Percentiles rank a stretch among this genome's conserved stretches.
phyloP scores from a whole-genome alignment of 2,113 vertebrate genomes.

The Candoia aspera region DNA sequence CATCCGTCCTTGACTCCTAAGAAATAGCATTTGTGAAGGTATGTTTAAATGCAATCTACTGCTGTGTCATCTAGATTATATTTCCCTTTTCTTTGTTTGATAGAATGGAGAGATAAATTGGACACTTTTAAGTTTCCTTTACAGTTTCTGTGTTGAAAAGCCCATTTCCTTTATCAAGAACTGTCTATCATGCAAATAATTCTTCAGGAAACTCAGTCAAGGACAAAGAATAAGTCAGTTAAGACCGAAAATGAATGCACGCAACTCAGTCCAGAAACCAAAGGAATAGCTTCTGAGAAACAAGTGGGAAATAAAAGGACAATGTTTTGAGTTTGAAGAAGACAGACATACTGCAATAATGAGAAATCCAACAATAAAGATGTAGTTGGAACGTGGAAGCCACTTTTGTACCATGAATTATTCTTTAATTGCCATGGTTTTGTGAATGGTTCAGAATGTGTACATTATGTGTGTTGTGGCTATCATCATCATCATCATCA shows the following conservation, averaged over 20 bases:
- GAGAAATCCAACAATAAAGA: not conserved
- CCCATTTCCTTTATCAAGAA: conserved; percentile 2
- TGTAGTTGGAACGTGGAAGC: not conserved
- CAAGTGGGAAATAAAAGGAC: not conserved
- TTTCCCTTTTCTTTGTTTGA: not conserved
- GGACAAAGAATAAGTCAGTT: not conserved
- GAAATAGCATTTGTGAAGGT: not conserved
- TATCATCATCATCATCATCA: not conserved
- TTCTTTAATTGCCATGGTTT: not conserved
- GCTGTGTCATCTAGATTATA: not conserved
- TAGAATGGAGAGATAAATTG: not conserved
- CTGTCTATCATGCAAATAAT: not conserved
- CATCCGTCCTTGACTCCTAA: not conserved
- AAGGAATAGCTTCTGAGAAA: not conserved
- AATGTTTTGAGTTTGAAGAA: not conserved
- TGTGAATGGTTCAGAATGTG: not conserved
- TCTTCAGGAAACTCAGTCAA: not conserved
- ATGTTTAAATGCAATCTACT: conserved; percentile 2
- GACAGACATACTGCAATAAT: not conserved
- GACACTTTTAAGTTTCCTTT: not conserved
- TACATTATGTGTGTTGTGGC: not conserved
- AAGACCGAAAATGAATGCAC: not conserved
- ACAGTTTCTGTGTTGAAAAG: not conserved
- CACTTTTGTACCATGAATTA: not conserved
- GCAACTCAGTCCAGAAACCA: not conserved